These are phyloP conservation scores for Gallinago nigripennis DNA, from an alignment of 2,797 vertebrate genomes.

Conservation along the genomic window DNA sequence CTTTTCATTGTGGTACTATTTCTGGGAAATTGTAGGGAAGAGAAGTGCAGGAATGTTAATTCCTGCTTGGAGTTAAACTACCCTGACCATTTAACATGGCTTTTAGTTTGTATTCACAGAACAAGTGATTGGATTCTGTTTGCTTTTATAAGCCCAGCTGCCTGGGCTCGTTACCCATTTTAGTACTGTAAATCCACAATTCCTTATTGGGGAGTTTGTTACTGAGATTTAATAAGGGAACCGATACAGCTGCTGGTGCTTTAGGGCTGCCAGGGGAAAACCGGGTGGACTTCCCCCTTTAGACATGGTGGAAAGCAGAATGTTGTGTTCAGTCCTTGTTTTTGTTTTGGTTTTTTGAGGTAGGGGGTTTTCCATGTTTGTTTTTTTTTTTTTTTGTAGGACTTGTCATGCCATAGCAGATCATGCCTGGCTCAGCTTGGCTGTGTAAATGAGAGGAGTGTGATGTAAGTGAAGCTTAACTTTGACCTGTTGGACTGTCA, in stretches of 20 bases:
- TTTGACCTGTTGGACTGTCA: not conserved
- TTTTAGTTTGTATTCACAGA: not conserved
- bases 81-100: not conserved
- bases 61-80: not conserved
- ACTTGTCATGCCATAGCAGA: rapidly evolving
- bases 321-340: not conserved
- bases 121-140: not conserved
- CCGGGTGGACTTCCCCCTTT: not conserved
- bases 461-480: not conserved
- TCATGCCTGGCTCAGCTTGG: not conserved
- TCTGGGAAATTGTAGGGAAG: not conserved
- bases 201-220: not conserved
- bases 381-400: not conserved
- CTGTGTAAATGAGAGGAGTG: not conserved
- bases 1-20: not conserved
- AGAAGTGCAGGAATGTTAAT: not conserved
- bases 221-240: not conserved
- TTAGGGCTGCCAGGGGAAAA: constrained; percentile 12
- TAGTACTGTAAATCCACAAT: not conserved
- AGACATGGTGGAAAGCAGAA: not conserved
- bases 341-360: not conserved
- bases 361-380: rapidly evolving
- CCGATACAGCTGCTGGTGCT: not conserved
- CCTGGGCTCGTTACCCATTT: not conserved
- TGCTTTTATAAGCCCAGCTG: not conserved